Percentiles rank a stretch among this genome's conserved stretches.
phyloP scores from a whole-genome alignment of 2,113 vertebrate species.

The Malurus alboscapulatus region DNA sequence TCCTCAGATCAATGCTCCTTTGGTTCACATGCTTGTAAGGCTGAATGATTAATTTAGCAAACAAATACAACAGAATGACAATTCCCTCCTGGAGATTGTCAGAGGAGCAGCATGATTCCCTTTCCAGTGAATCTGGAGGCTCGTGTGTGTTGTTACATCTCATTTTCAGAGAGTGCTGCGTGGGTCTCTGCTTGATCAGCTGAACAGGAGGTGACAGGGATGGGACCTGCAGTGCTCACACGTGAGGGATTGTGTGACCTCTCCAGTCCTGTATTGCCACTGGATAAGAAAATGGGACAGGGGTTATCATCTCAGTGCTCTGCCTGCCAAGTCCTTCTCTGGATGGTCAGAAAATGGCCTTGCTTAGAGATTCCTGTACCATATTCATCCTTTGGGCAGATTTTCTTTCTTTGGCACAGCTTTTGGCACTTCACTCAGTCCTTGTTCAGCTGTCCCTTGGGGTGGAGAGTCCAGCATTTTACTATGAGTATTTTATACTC shows the following conservation, averaged over 20 bases:
- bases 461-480: background rate
- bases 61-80: background rate
- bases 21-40: background rate
- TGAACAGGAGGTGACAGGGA: background rate
- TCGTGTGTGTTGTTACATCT: fast-evolving
- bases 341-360: background rate
- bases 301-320: background rate
- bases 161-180: background rate
- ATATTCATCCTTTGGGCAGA: background rate
- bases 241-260: background rate
- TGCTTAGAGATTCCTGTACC: background rate
- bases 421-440: background rate
- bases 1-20: background rate
- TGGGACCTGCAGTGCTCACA: background rate
- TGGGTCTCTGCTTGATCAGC: background rate
- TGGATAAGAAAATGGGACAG: background rate
- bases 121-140: background rate
- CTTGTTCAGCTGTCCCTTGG: background rate
- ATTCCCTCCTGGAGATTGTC: background rate
- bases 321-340: background rate
- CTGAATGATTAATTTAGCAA: background rate
- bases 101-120: background rate
- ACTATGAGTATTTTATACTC: background rate
- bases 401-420: background rate
- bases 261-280: background rate